Evolutionary conservation across 2,888 invertebrate species (phyloP).

Genomic region (Entomobrya multifasciata): DNA sequence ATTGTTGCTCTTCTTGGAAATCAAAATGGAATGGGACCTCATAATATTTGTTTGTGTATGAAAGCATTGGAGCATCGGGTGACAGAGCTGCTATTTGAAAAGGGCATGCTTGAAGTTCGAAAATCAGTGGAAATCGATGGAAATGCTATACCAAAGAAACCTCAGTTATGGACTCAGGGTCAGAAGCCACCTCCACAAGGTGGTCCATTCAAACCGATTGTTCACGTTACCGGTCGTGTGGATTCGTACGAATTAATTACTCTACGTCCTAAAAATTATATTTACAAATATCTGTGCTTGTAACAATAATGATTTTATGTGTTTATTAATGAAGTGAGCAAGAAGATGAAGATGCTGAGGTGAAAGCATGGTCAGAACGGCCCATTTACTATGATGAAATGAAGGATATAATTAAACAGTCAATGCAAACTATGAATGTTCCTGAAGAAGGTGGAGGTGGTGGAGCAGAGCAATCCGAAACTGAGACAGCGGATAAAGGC

Average conservation of each 20-base stretch:
- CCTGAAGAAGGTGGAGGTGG: not conserved
- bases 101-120: constrained; percentile 68
- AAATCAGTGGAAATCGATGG: constrained; percentile 72
- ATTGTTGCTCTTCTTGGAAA: constrained; percentile 74
- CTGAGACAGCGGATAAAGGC: not conserved
- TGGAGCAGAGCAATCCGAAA: too few relatives aligned
- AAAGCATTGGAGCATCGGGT: constrained; percentile 75
- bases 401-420: constrained; percentile 58
- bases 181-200: constrained; percentile 71
- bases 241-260: constrained; percentile 67
- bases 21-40: constrained; percentile 74
- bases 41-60: constrained; percentile 75
- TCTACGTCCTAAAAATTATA: constrained; percentile 7
- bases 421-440: constrained; percentile 52
- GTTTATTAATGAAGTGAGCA: constrained; percentile 57
- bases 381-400: constrained; percentile 71
- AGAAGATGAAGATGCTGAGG: constrained; percentile 72
- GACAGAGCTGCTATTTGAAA: constrained; percentile 72
- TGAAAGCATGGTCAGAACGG: constrained; percentile 66
- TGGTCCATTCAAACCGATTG: constrained; percentile 74
- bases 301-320: not conserved
- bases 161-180: constrained; percentile 69
- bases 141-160: constrained; percentile 67
- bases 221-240: constrained; percentile 70
- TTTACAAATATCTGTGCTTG: not conserved